These are phyloP conservation scores for Urocynchramus pylzowi DNA, from an alignment of 2,113 vertebrate genomes.

Conservation along the genomic window DNA sequence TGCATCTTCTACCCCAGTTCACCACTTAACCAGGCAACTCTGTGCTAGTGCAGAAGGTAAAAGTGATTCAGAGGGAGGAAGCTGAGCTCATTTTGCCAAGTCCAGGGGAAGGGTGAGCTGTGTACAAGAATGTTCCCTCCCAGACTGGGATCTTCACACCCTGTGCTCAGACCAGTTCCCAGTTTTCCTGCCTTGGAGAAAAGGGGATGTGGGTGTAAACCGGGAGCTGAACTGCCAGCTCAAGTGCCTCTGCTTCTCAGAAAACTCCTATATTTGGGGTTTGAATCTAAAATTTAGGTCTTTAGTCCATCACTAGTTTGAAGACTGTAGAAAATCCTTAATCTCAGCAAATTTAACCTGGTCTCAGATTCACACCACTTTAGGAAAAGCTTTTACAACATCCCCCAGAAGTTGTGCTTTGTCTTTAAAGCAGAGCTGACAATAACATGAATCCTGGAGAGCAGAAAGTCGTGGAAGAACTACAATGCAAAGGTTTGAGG, in stretches of 20 bases:
- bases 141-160: not conserved
- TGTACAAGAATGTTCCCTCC: not conserved
- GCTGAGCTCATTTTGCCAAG: not conserved
- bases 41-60: not conserved
- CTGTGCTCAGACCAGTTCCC: not conserved
- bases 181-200: not conserved
- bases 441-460: not conserved
- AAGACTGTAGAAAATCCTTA: not conserved
- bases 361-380: not conserved
- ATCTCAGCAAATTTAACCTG: not conserved
- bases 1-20: not conserved
- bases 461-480: not conserved
- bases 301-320: not conserved
- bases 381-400: not conserved
- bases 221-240: not conserved
- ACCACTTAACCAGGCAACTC: not conserved
- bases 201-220: not conserved
- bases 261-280: not conserved
- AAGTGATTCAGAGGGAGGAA: not conserved
- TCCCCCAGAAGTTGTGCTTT: not conserved
- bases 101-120: slow-evolving; percentile 37
- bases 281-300: not conserved
- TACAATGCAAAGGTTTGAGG: not conserved
- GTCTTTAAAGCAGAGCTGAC: not conserved
- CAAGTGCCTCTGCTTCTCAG: not conserved